Percentiles rank a stretch among this genome's conserved stretches.
These are phyloP conservation scores for Furcula furcula DNA, from an alignment of 2,888 invertebrate species.

Conservation along the genomic window DNA sequence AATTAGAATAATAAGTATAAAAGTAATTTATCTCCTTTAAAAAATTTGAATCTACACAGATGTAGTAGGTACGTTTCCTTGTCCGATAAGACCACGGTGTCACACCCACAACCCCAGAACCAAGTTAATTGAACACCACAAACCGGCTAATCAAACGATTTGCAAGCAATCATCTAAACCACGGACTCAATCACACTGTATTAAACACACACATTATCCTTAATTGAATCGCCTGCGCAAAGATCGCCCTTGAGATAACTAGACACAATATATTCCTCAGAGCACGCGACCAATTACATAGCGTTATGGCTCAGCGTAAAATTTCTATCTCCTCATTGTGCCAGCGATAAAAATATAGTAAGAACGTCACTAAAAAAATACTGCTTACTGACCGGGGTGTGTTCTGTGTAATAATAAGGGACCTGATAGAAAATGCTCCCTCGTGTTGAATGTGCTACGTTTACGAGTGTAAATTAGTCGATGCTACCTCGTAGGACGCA, in stretches of 20 bases:
- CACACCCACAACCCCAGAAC: too few species aligned
- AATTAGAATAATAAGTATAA: too few species aligned
- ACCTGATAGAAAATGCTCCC: slow-evolving; percentile 3
- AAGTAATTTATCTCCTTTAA: too few species aligned
- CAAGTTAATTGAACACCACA: too few species aligned
- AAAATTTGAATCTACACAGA: too few species aligned
- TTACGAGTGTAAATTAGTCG: slow-evolving; percentile 15
- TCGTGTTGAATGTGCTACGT: slow-evolving; percentile 10
- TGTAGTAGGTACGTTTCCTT: too few species aligned
- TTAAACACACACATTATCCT: neutral
- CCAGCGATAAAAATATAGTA: slow-evolving; percentile 8
- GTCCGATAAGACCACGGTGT: too few species aligned
- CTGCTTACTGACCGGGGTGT: slow-evolving; percentile 7
- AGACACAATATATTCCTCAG: slow-evolving; percentile 3
- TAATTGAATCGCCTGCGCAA: neutral
- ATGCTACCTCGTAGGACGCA: slow-evolving; percentile 15
- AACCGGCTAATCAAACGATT: neutral
- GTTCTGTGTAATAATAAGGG: slow-evolving; percentile 1
- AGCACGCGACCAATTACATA: neutral
- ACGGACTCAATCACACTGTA: slow-evolving; percentile 1
- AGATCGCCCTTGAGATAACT: neutral
- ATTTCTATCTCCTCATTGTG: slow-evolving; percentile 5
- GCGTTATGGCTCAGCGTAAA: slow-evolving; percentile 7
- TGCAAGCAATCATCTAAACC: neutral
- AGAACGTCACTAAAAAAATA: slow-evolving; percentile 5